Evolutionary conservation across 2,797 vertebrate species (phyloP).

Genomic region (Pitangus sulphuratus): DNA sequence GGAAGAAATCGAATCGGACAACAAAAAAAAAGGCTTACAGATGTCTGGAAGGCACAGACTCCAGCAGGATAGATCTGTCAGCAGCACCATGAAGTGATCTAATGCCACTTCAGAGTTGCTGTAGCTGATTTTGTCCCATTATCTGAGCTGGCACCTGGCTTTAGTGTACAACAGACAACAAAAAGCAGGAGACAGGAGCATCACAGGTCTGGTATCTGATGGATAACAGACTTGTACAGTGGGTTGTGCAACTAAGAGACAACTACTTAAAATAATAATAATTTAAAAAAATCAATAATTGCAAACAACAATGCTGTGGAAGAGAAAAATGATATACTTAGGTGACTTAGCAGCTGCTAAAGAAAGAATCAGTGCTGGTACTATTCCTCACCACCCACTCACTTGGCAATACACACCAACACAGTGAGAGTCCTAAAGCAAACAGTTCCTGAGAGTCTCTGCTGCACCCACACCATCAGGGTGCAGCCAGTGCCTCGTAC

Average conservation of each 20-base stretch:
- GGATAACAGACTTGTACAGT: background rate
- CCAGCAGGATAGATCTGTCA: background rate
- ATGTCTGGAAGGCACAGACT: background rate
- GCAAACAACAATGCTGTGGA: background rate
- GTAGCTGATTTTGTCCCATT: background rate
- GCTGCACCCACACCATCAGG: fast-evolving
- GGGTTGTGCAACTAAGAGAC: background rate
- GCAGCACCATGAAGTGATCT: background rate
- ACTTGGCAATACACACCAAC: background rate
- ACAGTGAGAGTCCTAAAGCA: background rate
- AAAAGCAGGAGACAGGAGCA: background rate
- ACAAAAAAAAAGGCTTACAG: background rate
- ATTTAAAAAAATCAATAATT: background rate
- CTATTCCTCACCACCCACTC: background rate
- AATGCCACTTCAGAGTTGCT: background rate
- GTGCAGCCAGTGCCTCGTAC: fast-evolving
- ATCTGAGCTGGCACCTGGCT: background rate
- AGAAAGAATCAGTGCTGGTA: background rate
- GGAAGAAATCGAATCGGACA: background rate
- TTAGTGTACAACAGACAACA: background rate
- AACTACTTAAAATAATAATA: background rate
- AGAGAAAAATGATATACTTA: background rate
- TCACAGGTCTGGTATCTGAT: background rate
- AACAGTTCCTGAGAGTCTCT: background rate
- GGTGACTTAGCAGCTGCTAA: background rate